Conservation (phyloP, 2,888 invertebrate species). For the Epirrhoe tristata region DNA sequence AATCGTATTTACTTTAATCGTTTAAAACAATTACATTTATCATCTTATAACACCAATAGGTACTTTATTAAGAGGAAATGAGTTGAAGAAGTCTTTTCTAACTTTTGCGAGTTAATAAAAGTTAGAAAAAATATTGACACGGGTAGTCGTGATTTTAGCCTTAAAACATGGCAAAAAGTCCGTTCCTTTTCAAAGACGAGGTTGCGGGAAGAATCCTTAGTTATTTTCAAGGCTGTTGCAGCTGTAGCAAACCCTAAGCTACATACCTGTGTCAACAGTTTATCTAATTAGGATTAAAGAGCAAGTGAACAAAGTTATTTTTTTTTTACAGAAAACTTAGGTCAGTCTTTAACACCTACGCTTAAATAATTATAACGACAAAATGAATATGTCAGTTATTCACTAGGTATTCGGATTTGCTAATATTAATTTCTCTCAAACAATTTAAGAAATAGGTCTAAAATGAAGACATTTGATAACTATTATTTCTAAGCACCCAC, state of each 20-base stretch:
- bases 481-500: conserved; percentile 31
- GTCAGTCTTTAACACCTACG: conserved; percentile 62
- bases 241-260: not conserved
- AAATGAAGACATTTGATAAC: conserved; percentile 35
- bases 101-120: not conserved
- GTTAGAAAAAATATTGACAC: not conserved
- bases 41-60: conserved; percentile 53
- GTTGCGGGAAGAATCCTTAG: too few species aligned
- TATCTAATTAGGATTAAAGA: conserved; percentile 26
- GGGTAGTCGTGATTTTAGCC: too few species aligned
- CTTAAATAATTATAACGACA: conserved; percentile 48
- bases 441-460: conserved; percentile 26
- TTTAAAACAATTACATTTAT: conserved; percentile 47
- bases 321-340: conserved; percentile 50
- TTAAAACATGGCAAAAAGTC: not conserved
- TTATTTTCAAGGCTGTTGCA: not conserved
- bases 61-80: conserved; percentile 49
- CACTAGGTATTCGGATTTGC: conserved; percentile 34
- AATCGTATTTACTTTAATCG: conserved; percentile 45
- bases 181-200: not conserved
- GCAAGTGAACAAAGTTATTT: conserved; percentile 43
- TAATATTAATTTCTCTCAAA: conserved; percentile 34
- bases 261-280: not conserved
- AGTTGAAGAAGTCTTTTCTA: conserved; percentile 11
- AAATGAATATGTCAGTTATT: conserved; percentile 30